Base-by-base conservation (phyloP, 2,113 vertebrate genomes). In the Porphyrio hochstetteri region DNA sequence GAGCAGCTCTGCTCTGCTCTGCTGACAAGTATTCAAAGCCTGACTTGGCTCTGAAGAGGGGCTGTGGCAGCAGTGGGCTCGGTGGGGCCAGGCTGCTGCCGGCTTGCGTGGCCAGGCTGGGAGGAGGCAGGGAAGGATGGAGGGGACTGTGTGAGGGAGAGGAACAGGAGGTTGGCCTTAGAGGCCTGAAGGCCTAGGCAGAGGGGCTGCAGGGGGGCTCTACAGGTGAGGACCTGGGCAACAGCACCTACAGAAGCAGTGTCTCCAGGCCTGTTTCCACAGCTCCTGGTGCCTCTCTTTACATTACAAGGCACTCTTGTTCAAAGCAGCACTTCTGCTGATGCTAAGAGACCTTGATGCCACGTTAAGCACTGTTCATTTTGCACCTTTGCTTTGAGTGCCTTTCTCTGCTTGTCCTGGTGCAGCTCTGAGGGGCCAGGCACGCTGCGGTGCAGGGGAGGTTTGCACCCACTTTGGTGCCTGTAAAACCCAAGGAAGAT, bases 71-170 rank as follows among this genome's bases (percentile, higher is more conserved):
- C 13, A 31, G 75, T 7, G 9, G 44, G 75, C 70, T 7, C 2
- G 1, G 46, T 1, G 0, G 16, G 72, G 38, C 27, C 0, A 0
- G 36, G 52, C 38, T n/a, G 69, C 55, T 16, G 28, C 85, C 3
- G 2, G 23, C 33, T 74, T 3, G 1, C 16, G 55, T 2, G 17
- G 44, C 44, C 7, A 8, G 4, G 10, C 40, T 11, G 31, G 33
- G 71, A 65, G 65, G 71, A 71, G 65, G 82, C 74, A 40, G 40
- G 13, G 40, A 40, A 40, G 40, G 40, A 40, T 31, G 74, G 61
- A 80, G 20, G 33, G 11, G 5, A 16, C 46, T 89, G 81, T 25
- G 16, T 17, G 13, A 0, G 0, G 44, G 35, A 14, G 8, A 2
- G 7, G n/a, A 40, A 44, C 50, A 29, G 52, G 36, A 56, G 21